Percentiles rank a stretch among this genome's conserved stretches.
phyloP scores from a whole-genome alignment of 2,113 vertebrate genomes.

The Sinocyclocheilus anophthalmus region DNA sequence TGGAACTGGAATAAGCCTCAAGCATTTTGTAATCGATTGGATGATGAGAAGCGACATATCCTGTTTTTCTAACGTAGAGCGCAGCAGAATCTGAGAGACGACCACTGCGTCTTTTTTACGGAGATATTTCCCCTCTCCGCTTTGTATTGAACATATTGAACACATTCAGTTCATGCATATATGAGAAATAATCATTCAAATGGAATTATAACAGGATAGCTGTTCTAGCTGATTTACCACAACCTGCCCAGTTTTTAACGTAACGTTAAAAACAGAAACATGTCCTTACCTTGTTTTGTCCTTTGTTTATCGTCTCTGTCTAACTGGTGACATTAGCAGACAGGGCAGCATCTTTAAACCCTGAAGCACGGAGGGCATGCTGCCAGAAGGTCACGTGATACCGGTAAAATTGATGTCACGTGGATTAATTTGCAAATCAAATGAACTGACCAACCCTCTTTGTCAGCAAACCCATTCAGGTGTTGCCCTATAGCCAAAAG shows the following conservation, averaged over 20 bases:
- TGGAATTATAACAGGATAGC: background rate
- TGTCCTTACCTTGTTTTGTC: slow-evolving; percentile 47
- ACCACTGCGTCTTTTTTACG: background rate
- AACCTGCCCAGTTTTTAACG: background rate
- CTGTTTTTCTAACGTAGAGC: slow-evolving; percentile 8
- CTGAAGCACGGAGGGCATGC: background rate
- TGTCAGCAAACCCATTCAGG: background rate
- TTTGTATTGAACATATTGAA: background rate
- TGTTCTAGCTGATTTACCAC: background rate
- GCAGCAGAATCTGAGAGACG: background rate
- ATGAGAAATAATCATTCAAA: background rate
- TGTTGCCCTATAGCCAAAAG: background rate
- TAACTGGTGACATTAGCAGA: slow-evolving; percentile 13
- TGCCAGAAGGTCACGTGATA: slow-evolving; percentile 57
- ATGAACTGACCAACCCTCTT: background rate
- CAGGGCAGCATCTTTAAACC: slow-evolving; percentile 49
- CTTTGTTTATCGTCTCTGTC: background rate
- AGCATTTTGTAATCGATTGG: background rate
- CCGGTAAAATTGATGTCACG: slow-evolving; percentile 34
- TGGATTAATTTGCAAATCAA: slow-evolving; percentile 9
- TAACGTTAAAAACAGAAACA: background rate
- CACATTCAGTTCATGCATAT: no score
- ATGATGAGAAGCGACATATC: slow-evolving; percentile 14
- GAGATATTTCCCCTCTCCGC: background rate
- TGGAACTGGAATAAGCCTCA: background rate